Percentiles rank a stretch among this genome's conserved stretches.
Conservation (phyloP, 2,888 invertebrate species). For the Macropis europaea region DNA sequence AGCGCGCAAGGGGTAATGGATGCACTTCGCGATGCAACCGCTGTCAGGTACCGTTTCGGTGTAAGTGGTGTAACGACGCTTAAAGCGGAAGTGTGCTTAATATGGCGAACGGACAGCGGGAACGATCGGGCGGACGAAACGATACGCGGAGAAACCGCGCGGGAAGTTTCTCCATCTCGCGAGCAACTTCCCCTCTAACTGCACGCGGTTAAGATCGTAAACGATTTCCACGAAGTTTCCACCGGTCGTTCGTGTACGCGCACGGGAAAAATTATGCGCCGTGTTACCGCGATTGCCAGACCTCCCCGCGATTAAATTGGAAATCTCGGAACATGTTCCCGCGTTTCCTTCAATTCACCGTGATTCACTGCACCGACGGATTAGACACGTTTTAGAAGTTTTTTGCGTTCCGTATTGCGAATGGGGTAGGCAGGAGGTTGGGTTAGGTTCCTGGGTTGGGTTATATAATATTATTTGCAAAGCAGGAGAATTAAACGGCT, state of each 20-base stretch:
- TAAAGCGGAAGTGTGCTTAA: constrained; percentile 30
- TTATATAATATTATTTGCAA: too few relatives aligned
- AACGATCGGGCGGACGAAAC: neutral
- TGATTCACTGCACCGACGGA: too few relatives aligned
- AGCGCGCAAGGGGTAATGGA: constrained; percentile 46
- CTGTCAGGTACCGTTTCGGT: constrained; percentile 47
- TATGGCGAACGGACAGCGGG: neutral
- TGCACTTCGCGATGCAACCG: constrained; percentile 39
- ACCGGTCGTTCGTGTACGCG: too few relatives aligned
- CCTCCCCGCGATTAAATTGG: constrained; percentile 51
- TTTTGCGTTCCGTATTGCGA: too few relatives aligned
- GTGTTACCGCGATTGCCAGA: too few relatives aligned
- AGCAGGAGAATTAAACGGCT: too few relatives aligned
- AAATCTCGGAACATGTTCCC: too few relatives aligned
- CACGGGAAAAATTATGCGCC: constrained; percentile 57
- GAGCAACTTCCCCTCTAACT: constrained; percentile 20
- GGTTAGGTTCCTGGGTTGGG: too few relatives aligned
- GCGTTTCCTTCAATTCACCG: too few relatives aligned
- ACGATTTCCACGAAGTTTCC: constrained; percentile 38
- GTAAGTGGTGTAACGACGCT: constrained; percentile 37
- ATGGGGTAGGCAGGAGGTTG: too few relatives aligned
- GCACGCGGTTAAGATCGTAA: constrained; percentile 31
- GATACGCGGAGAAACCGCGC: neutral
- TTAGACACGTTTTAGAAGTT: too few relatives aligned
- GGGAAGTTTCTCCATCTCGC: constrained; percentile 11